These are phyloP conservation scores for Drosophila lacicola DNA, from an alignment of 2,888 invertebrate species.

Conservation along the genomic window DNA sequence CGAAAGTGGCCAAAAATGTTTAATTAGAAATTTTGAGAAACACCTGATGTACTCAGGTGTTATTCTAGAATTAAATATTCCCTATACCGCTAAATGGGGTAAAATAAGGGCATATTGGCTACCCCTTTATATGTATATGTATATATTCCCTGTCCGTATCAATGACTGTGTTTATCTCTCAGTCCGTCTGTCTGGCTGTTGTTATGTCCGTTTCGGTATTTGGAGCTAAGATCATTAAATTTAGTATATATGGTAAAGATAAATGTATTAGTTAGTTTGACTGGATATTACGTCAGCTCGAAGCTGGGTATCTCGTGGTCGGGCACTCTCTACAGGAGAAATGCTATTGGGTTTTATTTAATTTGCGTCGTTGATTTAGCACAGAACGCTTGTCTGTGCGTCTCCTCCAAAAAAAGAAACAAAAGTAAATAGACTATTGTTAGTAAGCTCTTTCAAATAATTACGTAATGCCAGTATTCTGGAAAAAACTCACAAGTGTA, in stretches of 20 bases:
- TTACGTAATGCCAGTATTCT: not conserved
- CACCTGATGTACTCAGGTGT: conserved; percentile 29
- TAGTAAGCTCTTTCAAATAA: not conserved
- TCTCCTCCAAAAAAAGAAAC: not conserved
- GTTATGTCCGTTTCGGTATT: too few relatives aligned
- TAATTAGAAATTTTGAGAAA: not conserved
- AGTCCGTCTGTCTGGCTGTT: too few relatives aligned
- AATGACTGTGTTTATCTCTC: too few relatives aligned
- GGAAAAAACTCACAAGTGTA: not conserved
- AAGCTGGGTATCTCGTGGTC: not conserved
- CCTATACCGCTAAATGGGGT: not conserved
- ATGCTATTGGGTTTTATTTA: not conserved
- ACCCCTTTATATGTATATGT: too few relatives aligned
- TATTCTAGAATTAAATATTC: not conserved
- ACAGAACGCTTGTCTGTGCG: not conserved
- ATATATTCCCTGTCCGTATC: too few relatives aligned
- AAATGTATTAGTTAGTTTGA: too few relatives aligned
- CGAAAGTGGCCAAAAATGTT: not conserved
- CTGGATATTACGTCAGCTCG: too few relatives aligned
- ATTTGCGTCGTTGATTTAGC: not conserved
- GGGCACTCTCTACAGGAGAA: too few relatives aligned
- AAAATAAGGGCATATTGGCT: too few relatives aligned
- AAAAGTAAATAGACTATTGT: not conserved
- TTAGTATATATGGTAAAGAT: too few relatives aligned
- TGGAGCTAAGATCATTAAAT: too few relatives aligned